Evolutionary conservation across 2,113 vertebrate genomes (phyloP).

Genomic region (Thalassarche chlororhynchos): DNA sequence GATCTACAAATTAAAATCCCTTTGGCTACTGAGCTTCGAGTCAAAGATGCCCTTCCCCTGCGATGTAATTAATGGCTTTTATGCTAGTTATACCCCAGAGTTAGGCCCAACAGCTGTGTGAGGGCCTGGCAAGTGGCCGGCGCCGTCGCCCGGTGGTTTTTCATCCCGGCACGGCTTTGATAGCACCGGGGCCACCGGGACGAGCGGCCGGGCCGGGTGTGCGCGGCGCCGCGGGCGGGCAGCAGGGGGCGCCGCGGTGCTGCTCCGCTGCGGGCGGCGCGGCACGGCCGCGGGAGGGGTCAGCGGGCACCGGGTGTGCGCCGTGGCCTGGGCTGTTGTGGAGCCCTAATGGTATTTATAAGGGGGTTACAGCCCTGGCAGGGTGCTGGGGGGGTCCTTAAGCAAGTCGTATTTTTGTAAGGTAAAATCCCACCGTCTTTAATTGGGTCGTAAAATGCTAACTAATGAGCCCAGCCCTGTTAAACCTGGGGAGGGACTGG

Average conservation of each 20-base stretch:
- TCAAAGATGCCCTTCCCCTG: neutral
- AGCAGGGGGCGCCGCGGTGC: neutral
- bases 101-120: neutral
- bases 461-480: neutral
- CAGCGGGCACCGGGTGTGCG: rapidly evolving
- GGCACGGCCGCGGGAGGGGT: neutral
- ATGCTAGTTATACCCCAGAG: too few relatives aligned
- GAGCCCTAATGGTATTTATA: rapidly evolving
- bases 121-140: neutral
- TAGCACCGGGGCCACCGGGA: neutral
- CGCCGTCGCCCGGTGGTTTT: too few relatives aligned
- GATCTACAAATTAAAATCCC: neutral
- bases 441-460: neutral
- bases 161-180: rapidly evolving
- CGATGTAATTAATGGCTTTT: too few relatives aligned
- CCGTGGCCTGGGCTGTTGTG: neutral
- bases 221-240: neutral
- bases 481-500: neutral
- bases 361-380: neutral
- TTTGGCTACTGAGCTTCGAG: neutral
- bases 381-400: neutral
- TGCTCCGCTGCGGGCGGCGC: neutral
- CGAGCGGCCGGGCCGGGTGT: too few relatives aligned
- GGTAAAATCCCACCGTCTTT: rapidly evolving
- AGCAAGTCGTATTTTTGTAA: too few relatives aligned